These are phyloP conservation scores for Gyrodactylus bullatarudis DNA, from an alignment of 1,140 invertebrate species.

Conservation along the genomic window DNA sequence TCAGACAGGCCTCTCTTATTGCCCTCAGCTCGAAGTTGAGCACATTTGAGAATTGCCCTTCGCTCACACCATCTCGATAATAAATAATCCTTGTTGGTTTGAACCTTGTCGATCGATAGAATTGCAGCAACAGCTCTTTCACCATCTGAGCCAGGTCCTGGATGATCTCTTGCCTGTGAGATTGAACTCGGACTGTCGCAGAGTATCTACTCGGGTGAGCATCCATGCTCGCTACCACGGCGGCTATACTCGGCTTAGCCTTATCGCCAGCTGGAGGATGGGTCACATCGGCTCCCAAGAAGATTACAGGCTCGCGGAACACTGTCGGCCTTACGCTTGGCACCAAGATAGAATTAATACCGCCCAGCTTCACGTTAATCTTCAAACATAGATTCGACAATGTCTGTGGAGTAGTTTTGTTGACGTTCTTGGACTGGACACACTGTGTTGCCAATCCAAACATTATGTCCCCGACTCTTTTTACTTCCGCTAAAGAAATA, in stretches of 20 bases:
- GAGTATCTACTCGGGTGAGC: conserved; percentile 93
- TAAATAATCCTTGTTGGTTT: conserved; percentile 75
- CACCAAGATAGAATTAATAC: conserved; percentile 90
- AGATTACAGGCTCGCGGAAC: conserved; percentile 68
- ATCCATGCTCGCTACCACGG: conserved; percentile 82
- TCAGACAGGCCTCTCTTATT: conserved; percentile 87
- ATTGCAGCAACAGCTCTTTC: conserved; percentile 58
- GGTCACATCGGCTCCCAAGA: conserved; percentile 91
- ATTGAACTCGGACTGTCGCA: conserved; percentile 85
- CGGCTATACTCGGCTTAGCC: conserved; percentile 88
- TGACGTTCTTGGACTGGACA: conserved; percentile 97
- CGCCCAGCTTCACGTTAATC: conserved; percentile 96
- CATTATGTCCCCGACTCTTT: conserved; percentile 88
- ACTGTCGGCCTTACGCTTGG: conserved; percentile 39
- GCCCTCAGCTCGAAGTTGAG: conserved; percentile 79
- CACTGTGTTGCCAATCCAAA: conserved; percentile 98
- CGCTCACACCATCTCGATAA: conserved; percentile 78
- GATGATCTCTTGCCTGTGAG: conserved; percentile 75
- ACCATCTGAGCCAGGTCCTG: conserved; percentile 96
- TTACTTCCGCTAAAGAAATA: conserved; percentile 44
- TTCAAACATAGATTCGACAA: conserved; percentile 94
- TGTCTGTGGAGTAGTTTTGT: conserved; percentile 95
- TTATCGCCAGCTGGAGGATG: conserved; percentile 95
- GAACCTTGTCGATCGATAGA: conserved; percentile 64
- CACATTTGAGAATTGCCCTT: conserved; percentile 38